These are phyloP conservation scores for Ranitomeya imitator DNA, from an alignment of 2,113 vertebrate genomes.

Conservation along the genomic window DNA sequence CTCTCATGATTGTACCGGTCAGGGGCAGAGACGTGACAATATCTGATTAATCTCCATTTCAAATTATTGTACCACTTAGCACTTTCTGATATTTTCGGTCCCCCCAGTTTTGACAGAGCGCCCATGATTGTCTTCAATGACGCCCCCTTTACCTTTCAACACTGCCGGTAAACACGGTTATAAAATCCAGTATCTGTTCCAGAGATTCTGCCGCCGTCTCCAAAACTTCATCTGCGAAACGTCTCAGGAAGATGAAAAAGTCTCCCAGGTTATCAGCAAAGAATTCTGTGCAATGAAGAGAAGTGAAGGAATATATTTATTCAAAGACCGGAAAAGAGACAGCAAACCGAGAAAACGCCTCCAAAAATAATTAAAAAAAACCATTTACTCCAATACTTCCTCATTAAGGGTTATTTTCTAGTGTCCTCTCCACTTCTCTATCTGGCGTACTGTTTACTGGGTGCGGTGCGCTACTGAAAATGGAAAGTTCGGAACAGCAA, in stretches of 20 bases:
- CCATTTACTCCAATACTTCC: too few species aligned
- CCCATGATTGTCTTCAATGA: background rate
- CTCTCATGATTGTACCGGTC: background rate
- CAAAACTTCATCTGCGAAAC: slow-evolving; percentile 92
- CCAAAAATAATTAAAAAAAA: too few species aligned
- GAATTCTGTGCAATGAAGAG: slow-evolving; percentile 80
- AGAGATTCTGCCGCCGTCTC: slow-evolving; percentile 89
- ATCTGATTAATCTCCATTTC: too few species aligned
- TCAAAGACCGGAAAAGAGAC: background rate
- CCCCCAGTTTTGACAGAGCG: background rate
- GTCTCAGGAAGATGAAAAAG: slow-evolving; percentile 94
- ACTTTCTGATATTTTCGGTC: too few species aligned
- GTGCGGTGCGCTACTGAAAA: too few species aligned
- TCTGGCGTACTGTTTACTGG: too few species aligned
- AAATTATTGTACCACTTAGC: too few species aligned
- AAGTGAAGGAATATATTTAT: background rate
- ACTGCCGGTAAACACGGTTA: slow-evolving; percentile 94
- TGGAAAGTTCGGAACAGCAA: too few species aligned
- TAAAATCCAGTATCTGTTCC: slow-evolving; percentile 90
- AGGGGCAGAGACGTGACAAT: too few species aligned
- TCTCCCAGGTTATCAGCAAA: slow-evolving; percentile 96
- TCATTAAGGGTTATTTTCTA: too few species aligned
- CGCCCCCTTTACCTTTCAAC: slow-evolving; percentile 81
- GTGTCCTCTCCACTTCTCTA: too few species aligned
- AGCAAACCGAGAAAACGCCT: too few species aligned